A percentile compares a stretch with the other conserved stretches of the same genome.
Evolutionary conservation across 2,888 invertebrate genomes (phyloP).

Genomic region (Pyralis farinalis): DNA sequence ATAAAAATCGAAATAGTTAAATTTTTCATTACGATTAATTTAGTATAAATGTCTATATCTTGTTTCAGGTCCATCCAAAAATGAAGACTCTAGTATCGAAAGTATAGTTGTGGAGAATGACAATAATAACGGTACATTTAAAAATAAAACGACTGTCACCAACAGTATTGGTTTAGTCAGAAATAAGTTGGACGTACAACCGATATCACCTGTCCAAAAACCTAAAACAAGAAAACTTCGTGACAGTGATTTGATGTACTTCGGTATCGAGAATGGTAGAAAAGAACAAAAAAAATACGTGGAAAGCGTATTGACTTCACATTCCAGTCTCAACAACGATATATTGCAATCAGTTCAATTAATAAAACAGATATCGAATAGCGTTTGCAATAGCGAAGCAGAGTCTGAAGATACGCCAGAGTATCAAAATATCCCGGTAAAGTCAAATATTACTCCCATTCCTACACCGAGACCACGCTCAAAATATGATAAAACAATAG

Average conservation of each 20-base stretch:
- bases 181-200: constrained; percentile 36
- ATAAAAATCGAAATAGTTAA: too few relatives aligned
- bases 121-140: constrained; percentile 10
- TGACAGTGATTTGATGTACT: constrained; percentile 82
- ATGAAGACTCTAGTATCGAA: constrained; percentile 21
- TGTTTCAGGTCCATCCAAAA: constrained; percentile 29
- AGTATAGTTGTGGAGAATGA: constrained; percentile 20
- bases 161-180: constrained; percentile 23
- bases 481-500: constrained; percentile 42
- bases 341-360: constrained; percentile 64
- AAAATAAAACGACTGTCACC: constrained; percentile 19
- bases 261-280: constrained; percentile 57
- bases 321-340: constrained; percentile 42
- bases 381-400: constrained; percentile 67
- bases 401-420: constrained; percentile 64
- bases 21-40: too few relatives aligned
- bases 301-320: constrained; percentile 19
- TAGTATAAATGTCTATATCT: too few relatives aligned
- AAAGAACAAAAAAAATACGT: constrained; percentile 20
- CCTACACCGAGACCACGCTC: constrained; percentile 58
- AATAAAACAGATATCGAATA: constrained; percentile 61
- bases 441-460: constrained; percentile 45
- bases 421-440: constrained; percentile 61
- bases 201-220: constrained; percentile 45
- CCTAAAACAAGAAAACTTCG: constrained; percentile 72